Percentiles rank a stretch among this genome's conserved stretches.
Conservation (phyloP, 2,888 invertebrate genomes). For the Uropetala carovei region DNA sequence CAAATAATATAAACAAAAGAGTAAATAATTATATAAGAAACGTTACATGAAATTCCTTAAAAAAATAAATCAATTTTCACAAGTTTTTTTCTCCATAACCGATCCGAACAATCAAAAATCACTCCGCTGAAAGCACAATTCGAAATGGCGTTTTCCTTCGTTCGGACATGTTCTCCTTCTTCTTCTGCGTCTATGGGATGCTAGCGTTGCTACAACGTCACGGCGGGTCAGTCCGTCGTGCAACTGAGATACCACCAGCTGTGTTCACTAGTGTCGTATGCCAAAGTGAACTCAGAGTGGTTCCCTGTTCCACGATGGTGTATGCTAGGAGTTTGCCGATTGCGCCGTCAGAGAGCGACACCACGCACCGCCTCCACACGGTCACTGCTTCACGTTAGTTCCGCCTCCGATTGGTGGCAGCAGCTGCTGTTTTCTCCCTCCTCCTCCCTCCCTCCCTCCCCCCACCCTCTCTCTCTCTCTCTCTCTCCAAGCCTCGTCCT, state of each 20-base stretch:
- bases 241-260: constrained; percentile 99
- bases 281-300: constrained; percentile 98
- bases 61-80: no score
- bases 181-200: no score
- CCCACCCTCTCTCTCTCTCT: neutral
- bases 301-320: constrained; percentile 89
- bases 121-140: no score
- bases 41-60: no score
- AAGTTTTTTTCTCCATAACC: no score
- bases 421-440: neutral
- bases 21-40: no score
- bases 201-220: no score
- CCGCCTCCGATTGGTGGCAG: constrained; percentile 58
- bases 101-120: no score
- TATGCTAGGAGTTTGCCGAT: constrained; percentile 25
- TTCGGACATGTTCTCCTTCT: no score
- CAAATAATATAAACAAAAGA: no score
- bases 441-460: neutral
- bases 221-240: constrained; percentile 72
- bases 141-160: no score
- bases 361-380: neutral
- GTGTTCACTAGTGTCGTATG: constrained; percentile 90
- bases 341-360: constrained; percentile 15
- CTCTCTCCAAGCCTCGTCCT: neutral
- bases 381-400: neutral